These are phyloP conservation scores for Sisor rabdophorus DNA, from an alignment of 2,113 vertebrate genomes.

Conservation along the genomic window DNA sequence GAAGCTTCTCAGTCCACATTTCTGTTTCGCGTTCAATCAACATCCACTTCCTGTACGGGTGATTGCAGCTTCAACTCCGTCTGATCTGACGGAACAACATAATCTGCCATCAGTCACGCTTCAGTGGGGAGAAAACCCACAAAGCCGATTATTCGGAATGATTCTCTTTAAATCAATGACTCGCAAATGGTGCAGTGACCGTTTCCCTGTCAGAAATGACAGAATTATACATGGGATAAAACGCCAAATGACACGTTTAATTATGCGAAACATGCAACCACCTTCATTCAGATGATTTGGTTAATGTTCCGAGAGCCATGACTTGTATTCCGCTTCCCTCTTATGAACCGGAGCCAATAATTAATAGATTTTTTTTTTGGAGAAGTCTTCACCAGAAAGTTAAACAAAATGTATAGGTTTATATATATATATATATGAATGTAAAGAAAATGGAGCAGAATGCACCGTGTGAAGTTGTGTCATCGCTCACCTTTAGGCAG, in stretches of 20 bases:
- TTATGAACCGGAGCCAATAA: no score
- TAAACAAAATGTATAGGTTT: neutral
- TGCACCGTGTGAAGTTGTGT: no score
- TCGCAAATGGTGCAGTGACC: constrained; percentile 16
- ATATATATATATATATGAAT: no score
- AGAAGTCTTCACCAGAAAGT: neutral
- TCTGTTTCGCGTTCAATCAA: neutral
- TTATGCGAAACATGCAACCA: constrained; percentile 12
- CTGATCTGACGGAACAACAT: neutral
- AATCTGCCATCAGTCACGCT: constrained; percentile 13
- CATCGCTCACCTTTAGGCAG: constrained; percentile 59
- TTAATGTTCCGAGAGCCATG: constrained; percentile 14
- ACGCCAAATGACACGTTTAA: constrained; percentile 27
- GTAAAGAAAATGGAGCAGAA: no score
- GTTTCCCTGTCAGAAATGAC: constrained; percentile 34
- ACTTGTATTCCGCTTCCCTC: neutral
- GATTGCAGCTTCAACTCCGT: neutral
- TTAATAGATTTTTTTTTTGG: neutral
- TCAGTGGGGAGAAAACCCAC: neutral
- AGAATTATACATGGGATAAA: constrained; percentile 22
- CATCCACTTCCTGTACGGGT: neutral
- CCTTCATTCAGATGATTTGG: constrained; percentile 5
- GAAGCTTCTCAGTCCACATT: neutral
- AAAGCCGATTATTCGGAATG: constrained; percentile 3
- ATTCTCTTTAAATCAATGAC: constrained; percentile 24